A percentile compares a stretch with the other conserved stretches of the same genome.
These are phyloP conservation scores for Centroberyx gerrardi DNA, from an alignment of 2,797 vertebrate species.

Conservation along the genomic window DNA sequence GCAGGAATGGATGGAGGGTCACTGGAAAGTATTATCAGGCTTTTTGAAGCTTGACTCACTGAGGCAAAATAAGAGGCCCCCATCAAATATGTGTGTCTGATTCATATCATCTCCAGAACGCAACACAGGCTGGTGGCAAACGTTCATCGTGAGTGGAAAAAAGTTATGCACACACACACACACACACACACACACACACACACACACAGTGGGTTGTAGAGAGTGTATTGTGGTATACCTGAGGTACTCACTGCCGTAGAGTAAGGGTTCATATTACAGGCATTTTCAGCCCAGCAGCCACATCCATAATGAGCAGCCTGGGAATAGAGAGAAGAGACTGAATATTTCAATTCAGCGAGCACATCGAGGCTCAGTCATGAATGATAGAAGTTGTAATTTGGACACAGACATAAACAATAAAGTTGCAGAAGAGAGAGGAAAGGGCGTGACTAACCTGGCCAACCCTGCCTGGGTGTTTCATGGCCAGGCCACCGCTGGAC, in stretches of 20 bases:
- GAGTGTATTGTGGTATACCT: slow-evolving; percentile 88
- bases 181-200: not conserved
- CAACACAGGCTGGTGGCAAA: slow-evolving; percentile 41
- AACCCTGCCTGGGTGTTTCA: slow-evolving; percentile 98
- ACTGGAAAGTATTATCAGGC: slow-evolving; percentile 71
- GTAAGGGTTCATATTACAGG: slow-evolving; percentile 92
- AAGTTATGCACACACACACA: not conserved
- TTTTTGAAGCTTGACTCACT: slow-evolving; percentile 63
- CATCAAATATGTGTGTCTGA: slow-evolving; percentile 57
- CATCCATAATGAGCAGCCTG: slow-evolving; percentile 99
- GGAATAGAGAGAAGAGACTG: slow-evolving; percentile 48
- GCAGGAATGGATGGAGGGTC: slow-evolving; percentile 67
- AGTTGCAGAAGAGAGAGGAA: not conserved
- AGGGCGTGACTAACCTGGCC: slow-evolving; percentile 89
- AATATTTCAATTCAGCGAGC: not conserved
- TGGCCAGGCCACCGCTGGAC: slow-evolving; percentile 97
- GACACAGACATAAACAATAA: not conserved
- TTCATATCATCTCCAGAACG: slow-evolving; percentile 53
- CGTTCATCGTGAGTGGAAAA: not conserved
- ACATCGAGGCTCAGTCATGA: not conserved
- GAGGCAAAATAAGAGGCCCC: slow-evolving; percentile 36
- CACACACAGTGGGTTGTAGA: slow-evolving; percentile 1
- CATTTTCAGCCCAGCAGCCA: slow-evolving; percentile 99
- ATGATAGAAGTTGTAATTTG: not conserved
- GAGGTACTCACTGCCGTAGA: slow-evolving; percentile 99